Conservation (phyloP, 2,797 vertebrate genomes). For the Gila robusta region DNA sequence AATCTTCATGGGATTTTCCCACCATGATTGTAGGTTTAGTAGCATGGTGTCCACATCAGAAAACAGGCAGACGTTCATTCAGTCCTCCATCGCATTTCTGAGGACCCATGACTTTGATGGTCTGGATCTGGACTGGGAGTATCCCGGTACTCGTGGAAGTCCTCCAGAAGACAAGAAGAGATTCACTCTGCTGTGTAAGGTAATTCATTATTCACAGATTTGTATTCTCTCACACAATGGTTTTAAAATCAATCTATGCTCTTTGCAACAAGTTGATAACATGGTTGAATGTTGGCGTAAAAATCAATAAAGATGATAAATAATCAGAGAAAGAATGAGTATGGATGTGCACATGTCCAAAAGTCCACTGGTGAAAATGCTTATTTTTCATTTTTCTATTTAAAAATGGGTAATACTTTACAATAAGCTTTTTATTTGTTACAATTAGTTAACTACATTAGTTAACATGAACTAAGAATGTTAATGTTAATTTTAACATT, state of each 20-base stretch:
- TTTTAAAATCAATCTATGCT: not conserved
- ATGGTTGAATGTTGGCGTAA: not conserved
- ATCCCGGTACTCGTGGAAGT: slow-evolving; percentile 82
- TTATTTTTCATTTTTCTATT: not conserved
- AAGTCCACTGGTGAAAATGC: not conserved
- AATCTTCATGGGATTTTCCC: not conserved
- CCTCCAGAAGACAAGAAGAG: slow-evolving; percentile 77
- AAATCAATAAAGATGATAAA: not conserved
- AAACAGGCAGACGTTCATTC: slow-evolving; percentile 80
- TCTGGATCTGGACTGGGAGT: slow-evolving; percentile 87
- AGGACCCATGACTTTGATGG: slow-evolving; percentile 82
- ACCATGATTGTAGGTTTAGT: slow-evolving; percentile 75
- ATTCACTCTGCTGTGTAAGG: slow-evolving; percentile 82
- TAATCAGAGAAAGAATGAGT: no score
- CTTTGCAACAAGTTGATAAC: not conserved
- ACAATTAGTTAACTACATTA: not conserved
- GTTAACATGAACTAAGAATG: not conserved
- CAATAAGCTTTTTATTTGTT: not conserved
- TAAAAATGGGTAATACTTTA: not conserved
- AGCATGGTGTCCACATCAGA: slow-evolving; percentile 75
- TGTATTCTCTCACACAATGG: not conserved
- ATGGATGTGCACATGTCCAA: not conserved
- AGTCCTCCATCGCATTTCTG: slow-evolving; percentile 78
- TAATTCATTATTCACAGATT: not conserved
- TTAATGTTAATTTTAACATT: not conserved